Evolutionary conservation across 2,888 invertebrate genomes (phyloP), one percentile per base, ranked within the genome.

Genomic region (Nasonovia ribisnigri): DNA sequence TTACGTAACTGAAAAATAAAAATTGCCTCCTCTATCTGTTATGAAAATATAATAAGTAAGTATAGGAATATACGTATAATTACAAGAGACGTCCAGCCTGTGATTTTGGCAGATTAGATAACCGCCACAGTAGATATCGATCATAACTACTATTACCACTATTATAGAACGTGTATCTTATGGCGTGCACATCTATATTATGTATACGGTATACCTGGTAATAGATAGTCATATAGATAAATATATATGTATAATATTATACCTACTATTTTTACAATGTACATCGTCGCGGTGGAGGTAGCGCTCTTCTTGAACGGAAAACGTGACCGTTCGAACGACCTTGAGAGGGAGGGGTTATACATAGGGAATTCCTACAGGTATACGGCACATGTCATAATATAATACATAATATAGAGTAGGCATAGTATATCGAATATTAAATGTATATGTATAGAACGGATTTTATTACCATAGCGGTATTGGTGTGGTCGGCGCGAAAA

Each of bases 41-140:
- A 88, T 57, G 42, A 88, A 42, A 88, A 88, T 42, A 60, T 42
- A 13, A 89, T 57, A 16, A 11, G 57, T 26, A 57, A 57, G 26
- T 24, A 43, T 13, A 8, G 42, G 42, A 43, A 43, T 48, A 48
- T 2, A 43, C 42, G 42, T 92, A 60, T 57, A 26, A 92, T 92
- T 86, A 92, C n/a, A 60, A 60, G 86, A n/a, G 84, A 84, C 54
- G 36, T 43, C n/a, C 84, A 77, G 42, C 11, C 43, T 6, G 42
- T 91, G 29, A 54, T 84, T 91, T 54, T 26, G 84, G 51, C 42
- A 29, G 16, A 84, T 91, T 84, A 91, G 84, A 90, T 90, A 91
- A 91, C 20, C 8, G 36, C 36, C 2, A 20, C 54, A 8, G 57
- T 36, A 42, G 36, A 77, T 77, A 91, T 36, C 88, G 51, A 36